Evolutionary conservation across 2,113 vertebrate genomes (phyloP).

Genomic region (Sphyrna mokarran): DNA sequence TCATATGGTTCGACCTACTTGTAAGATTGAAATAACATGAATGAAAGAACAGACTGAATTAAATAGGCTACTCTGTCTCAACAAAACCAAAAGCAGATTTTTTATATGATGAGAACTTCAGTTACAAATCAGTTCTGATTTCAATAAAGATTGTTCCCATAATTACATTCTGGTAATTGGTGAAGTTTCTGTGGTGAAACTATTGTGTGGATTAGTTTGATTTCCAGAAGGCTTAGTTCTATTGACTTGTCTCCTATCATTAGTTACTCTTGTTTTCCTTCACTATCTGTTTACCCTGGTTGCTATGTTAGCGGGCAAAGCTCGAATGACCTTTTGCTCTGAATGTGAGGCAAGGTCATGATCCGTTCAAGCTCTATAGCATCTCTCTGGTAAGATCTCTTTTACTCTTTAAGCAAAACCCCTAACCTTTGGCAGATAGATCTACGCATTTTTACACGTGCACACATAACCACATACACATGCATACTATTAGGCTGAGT

Average conservation of each 20-base stretch:
- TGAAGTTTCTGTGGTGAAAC: constrained; percentile 10
- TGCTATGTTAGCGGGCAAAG: constrained; percentile 31
- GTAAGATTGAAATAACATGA: not conserved
- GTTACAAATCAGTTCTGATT: no score
- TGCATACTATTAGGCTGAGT: not conserved
- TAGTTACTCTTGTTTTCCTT: constrained; percentile 34
- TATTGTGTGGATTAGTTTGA: constrained; percentile 25
- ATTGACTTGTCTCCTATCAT: constrained; percentile 37
- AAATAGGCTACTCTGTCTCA: not conserved
- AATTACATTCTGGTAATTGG: constrained; percentile 13
- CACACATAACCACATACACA: not conserved
- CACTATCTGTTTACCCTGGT: not conserved
- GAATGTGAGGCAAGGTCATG: constrained; percentile 23
- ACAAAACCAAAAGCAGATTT: not conserved
- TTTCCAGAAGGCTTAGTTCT: constrained; percentile 26
- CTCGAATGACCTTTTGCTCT: not conserved
- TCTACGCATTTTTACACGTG: not conserved
- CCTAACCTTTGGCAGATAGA: not conserved
- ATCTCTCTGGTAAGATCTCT: constrained; percentile 16
- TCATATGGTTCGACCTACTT: not conserved
- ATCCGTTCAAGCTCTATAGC: constrained; percentile 3
- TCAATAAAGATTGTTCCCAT: not conserved
- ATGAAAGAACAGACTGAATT: not conserved
- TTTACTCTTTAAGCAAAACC: not conserved
- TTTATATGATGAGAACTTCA: not conserved